Conservation (phyloP, 2,113 vertebrate genomes). For the Catharus minimus region DNA sequence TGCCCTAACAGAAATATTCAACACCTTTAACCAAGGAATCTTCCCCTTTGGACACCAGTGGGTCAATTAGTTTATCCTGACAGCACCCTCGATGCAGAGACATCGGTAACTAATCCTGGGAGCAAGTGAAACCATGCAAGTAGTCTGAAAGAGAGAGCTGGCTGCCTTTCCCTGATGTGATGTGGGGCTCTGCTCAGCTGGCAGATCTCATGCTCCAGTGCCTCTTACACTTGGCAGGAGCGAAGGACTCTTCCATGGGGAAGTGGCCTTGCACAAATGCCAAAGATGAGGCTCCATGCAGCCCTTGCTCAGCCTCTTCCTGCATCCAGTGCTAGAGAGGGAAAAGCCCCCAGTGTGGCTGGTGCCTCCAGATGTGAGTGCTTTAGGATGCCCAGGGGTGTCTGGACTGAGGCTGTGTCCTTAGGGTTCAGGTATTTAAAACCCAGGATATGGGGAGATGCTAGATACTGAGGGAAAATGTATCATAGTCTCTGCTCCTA, state of each 20-base stretch:
- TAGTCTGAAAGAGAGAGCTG: background rate
- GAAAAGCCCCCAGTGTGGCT: background rate
- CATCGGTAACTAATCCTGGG: background rate
- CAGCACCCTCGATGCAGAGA: background rate
- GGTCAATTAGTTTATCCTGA: background rate
- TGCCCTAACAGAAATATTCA: background rate
- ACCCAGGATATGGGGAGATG: background rate
- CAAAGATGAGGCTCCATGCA: rapidly evolving
- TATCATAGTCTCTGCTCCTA: background rate
- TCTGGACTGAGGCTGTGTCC: background rate
- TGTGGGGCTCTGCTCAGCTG: background rate
- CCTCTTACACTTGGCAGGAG: background rate
- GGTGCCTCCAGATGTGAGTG: background rate
- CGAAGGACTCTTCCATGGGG: background rate
- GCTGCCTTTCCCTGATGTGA: rapidly evolving
- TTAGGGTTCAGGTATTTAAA: background rate
- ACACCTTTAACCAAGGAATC: background rate
- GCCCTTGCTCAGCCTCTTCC: background rate
- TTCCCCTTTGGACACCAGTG: background rate
- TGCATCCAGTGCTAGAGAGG: background rate
- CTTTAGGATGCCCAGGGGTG: background rate
- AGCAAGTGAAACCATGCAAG: background rate
- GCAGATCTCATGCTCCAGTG: background rate
- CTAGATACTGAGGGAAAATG: background rate
- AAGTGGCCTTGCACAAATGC: background rate